Evolutionary conservation across 2,113 vertebrate species (phyloP), one percentile per base, ranked within the genome.

Genomic region (Notarius lentiginosus): DNA sequence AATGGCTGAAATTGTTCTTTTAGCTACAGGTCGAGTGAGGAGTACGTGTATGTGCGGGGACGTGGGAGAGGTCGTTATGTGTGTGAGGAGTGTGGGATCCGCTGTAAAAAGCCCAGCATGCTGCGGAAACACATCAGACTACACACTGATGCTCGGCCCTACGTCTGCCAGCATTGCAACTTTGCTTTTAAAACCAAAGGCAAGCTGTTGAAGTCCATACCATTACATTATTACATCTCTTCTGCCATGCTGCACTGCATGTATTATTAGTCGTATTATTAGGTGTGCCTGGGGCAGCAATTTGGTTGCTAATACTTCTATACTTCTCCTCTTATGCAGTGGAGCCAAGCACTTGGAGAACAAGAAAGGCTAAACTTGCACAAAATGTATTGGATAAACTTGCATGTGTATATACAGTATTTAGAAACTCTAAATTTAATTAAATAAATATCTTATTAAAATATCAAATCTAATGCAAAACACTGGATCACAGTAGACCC

Each of bases 11-110:
- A 5, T 2, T 61, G 61, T 87, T 68, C 68, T 79, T 73, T 83
- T 93, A 95, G 95, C 93, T 96, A 95, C 96, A 98, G 98, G 95
- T 98, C 97, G 91, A 96, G 96, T 91, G 96, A 97, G 95, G 96
- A 96, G 94, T 95, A 96, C 91, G 95, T 97, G 85, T 94, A 95
- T 90, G 93, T 95, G 92, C 94, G 93, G 90, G 96, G 95, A 89
- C 96, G 96, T 81, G 96, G 95, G 90, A 95, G 96, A 91, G 96
- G 96, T 92, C 96, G 96, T 92, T 96, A 97, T 93, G 96, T 96
- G 90, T 96, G 97, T 94, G 96, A 97, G 93, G 97, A 97, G 89
- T 96, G 96, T 94, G 96, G 96, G 91, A 96, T 97, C 93, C 96
- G 95, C 94, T 96, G 96, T 91, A 96, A 97, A 95, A 96, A 96